Percentiles rank a stretch among this genome's conserved stretches.
Conservation (phyloP, 1,140 invertebrate species). For the Zaprionus davidi region DNA sequence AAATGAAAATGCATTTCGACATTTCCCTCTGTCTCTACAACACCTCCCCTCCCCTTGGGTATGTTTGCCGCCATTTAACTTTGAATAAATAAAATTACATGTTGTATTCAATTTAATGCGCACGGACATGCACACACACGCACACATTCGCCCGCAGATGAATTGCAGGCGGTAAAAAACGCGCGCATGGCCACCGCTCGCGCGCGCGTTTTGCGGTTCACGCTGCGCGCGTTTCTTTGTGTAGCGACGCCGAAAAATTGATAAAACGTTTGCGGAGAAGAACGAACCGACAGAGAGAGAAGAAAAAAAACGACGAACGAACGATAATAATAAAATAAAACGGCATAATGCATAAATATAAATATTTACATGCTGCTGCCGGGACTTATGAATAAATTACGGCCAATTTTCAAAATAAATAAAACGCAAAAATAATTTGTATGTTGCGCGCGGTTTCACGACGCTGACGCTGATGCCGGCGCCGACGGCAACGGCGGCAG, state of each 20-base stretch:
- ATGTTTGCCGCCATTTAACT: slow-evolving; percentile 72
- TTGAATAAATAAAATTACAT: slow-evolving; percentile 78
- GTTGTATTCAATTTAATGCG: slow-evolving; percentile 69
- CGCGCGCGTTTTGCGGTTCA: slow-evolving; percentile 36
- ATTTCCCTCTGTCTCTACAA: slow-evolving; percentile 33
- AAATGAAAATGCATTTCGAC: slow-evolving; percentile 65
- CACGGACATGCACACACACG: slow-evolving; percentile 25
- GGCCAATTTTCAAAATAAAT: slow-evolving; percentile 81
- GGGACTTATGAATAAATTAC: slow-evolving; percentile 79
- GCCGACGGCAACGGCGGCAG: background rate
- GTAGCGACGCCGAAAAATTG: slow-evolving; percentile 23
- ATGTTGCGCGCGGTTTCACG: slow-evolving; percentile 57
- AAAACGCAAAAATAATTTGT: slow-evolving; percentile 80
- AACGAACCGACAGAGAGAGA: background rate
- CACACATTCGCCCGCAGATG: slow-evolving; percentile 6
- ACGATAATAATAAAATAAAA: slow-evolving; percentile 39
- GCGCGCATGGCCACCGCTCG: background rate
- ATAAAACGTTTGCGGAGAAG: slow-evolving; percentile 7
- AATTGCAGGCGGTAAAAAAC: slow-evolving; percentile 41
- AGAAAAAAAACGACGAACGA: background rate
- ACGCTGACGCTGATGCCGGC: slow-evolving; percentile 19
- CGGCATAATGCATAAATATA: slow-evolving; percentile 78
- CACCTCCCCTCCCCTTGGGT: background rate
- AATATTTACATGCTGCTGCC: slow-evolving; percentile 72
- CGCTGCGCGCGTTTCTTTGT: slow-evolving; percentile 23